A percentile compares a stretch with the other conserved stretches of the same genome.
Conservation (phyloP, 2,113 vertebrate species). For the Gallinago undulata region DNA sequence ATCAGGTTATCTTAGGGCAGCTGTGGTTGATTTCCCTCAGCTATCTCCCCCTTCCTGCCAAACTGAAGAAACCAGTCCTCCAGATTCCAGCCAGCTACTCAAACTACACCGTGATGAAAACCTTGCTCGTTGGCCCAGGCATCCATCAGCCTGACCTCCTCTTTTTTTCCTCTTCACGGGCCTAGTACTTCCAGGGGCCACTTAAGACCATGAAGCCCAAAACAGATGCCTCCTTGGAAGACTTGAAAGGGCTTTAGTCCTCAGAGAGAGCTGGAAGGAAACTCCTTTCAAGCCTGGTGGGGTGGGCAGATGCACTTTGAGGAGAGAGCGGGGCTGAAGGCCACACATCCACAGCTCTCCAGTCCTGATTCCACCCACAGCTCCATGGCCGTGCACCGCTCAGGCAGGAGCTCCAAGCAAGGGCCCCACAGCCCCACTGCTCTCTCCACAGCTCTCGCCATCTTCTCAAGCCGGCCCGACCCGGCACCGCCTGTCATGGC, state of each 20-base stretch:
- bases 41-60: neutral
- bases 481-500: conserved; percentile 11
- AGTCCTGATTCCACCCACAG: rapidly evolving
- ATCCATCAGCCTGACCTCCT: too few species aligned
- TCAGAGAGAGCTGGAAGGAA: neutral
- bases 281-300: rapidly evolving
- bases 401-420: too few species aligned
- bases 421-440: rapidly evolving
- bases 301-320: neutral
- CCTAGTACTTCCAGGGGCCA: neutral
- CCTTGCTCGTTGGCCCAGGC: rapidly evolving
- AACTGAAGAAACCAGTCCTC: neutral
- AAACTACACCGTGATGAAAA: neutral
- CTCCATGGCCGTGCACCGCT: rapidly evolving
- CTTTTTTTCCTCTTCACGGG: neutral
- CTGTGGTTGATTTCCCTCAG: neutral
- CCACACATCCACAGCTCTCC: neutral
- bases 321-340: rapidly evolving
- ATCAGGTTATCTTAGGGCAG: neutral
- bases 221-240: neutral
- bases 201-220: neutral
- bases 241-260: neutral
- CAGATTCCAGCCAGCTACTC: neutral
- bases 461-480: rapidly evolving
- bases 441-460: rapidly evolving